Evolutionary conservation across 37 sponge, comb jelly and placozoan genomes (phyloP), one percentile per base, ranked within the genome.

Genomic region (Spongia lamella): DNA sequence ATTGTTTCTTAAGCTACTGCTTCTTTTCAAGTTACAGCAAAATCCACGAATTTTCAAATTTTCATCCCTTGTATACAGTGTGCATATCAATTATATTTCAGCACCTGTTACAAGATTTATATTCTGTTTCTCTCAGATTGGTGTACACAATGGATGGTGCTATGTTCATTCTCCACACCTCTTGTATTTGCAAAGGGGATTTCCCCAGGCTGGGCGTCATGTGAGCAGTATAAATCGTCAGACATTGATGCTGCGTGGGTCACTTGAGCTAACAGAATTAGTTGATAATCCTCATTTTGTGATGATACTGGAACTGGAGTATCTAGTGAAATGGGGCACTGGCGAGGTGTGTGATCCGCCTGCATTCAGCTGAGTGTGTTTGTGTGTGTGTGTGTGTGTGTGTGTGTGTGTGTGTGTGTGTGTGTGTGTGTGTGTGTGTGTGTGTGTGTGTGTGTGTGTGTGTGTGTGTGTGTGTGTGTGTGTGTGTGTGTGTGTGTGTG

Each of bases 71-170:
- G n/a, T n/a, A n/a, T n/a, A n/a, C n/a, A n/a, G n/a, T n/a, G n/a
- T n/a, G n/a, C n/a, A n/a, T n/a, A n/a, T n/a, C n/a, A n/a, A n/a
- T n/a, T n/a, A n/a, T n/a, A n/a, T n/a, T n/a, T n/a, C 16, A 19
- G 53, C 53, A 52, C n/a, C n/a, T 52, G 17, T 52, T 15, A 17
- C 53, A 15, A 52, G 16, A 52, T 17, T 17, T 52, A 52, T 17
- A n/a, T n/a, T 47, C 63, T 19, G 11, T 1, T 75, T 43, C 5
- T 9, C 47, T 17, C 27, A 83, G 83, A 61, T 83, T 24, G 32
- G 59, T 37, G 21, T 58, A 7, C 76, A 76, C 50, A 83, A 83
- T 69, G 84, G 84, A 25, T 83, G 84, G 84, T 33, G 53, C 7
- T 69, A 35, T 38, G 24, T 60, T 3, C 37, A 63, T 40, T 67